Conservation (phyloP, 2,888 invertebrate genomes). For the Dolomedes plantarius region DNA sequence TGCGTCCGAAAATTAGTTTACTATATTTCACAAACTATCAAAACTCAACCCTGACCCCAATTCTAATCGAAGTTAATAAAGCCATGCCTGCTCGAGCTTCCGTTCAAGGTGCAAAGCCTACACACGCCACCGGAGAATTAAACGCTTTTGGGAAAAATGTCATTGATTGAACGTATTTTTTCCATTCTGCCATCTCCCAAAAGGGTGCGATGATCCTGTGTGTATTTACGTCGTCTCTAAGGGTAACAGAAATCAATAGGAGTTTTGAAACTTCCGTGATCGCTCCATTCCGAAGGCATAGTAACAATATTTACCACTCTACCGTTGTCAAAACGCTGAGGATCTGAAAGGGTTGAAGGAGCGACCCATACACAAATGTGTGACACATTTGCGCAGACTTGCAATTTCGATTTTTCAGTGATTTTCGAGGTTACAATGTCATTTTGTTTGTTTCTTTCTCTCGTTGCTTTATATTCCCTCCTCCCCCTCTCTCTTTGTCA, state of each 20-base stretch:
- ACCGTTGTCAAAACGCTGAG: not conserved
- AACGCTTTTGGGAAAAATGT: not conserved
- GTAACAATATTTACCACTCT: slow-evolving; percentile 42
- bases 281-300: slow-evolving; percentile 41
- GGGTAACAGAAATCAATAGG: slow-evolving; percentile 50
- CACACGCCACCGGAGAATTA: not conserved
- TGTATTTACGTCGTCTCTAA: slow-evolving; percentile 53
- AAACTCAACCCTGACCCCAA: slow-evolving; percentile 20
- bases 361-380: no score
- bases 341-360: not conserved
- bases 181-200: slow-evolving; percentile 34
- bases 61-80: not conserved
- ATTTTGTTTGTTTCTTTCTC: no score
- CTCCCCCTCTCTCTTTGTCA: no score
- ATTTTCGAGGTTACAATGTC: no score
- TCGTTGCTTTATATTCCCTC: no score
- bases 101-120: not conserved
- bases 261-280: slow-evolving; percentile 30
- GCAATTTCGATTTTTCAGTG: no score
- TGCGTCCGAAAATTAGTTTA: no score
- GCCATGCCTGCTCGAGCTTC: not conserved
- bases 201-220: slow-evolving; percentile 28
- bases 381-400: no score
- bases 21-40: no score
- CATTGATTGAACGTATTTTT: slow-evolving; percentile 19